A percentile compares a stretch with the other conserved stretches of the same genome.
phyloP scores from a whole-genome alignment of 2,797 vertebrate species.

The Dallia pectoralis region DNA sequence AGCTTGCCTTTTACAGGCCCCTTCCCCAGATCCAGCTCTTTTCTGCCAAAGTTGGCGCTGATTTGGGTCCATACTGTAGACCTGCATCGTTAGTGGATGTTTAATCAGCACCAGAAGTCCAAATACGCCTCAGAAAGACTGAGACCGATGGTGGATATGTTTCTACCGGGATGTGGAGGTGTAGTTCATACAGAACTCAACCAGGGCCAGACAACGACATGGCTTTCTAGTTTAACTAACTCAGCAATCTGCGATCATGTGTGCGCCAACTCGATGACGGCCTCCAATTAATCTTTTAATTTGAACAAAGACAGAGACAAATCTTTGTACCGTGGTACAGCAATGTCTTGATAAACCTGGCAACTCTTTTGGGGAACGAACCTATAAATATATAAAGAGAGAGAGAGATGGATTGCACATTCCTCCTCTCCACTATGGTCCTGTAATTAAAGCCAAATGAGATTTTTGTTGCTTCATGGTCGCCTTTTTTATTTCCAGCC shows the following conservation, averaged over 20 bases:
- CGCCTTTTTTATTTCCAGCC: slow-evolving; percentile 48
- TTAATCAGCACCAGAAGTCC: not conserved
- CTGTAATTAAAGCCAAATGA: slow-evolving; percentile 54
- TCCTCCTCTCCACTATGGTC: slow-evolving; percentile 24
- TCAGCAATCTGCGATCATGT: too few relatives aligned
- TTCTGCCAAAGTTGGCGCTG: not conserved
- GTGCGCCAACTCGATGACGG: too few relatives aligned
- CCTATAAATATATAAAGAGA: slow-evolving; percentile 51
- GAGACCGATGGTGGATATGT: too few relatives aligned
- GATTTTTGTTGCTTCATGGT: slow-evolving; percentile 48
- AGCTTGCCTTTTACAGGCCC: not conserved
- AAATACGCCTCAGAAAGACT: too few relatives aligned
- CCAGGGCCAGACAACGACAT: too few relatives aligned
- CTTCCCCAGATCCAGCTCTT: not conserved
- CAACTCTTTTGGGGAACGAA: too few relatives aligned
- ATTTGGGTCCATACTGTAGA: not conserved
- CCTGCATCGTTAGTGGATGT: not conserved
- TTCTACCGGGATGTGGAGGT: too few relatives aligned
- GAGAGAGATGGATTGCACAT: slow-evolving; percentile 45
- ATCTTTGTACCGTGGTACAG: too few relatives aligned
- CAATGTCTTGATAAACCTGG: too few relatives aligned
- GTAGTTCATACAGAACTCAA: too few relatives aligned
- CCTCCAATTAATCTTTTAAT: too few relatives aligned
- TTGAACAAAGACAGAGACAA: not conserved
- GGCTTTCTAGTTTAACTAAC: too few relatives aligned